Conservation (phyloP, 2,113 vertebrate species). For the Chlorodrepanis virens region DNA sequence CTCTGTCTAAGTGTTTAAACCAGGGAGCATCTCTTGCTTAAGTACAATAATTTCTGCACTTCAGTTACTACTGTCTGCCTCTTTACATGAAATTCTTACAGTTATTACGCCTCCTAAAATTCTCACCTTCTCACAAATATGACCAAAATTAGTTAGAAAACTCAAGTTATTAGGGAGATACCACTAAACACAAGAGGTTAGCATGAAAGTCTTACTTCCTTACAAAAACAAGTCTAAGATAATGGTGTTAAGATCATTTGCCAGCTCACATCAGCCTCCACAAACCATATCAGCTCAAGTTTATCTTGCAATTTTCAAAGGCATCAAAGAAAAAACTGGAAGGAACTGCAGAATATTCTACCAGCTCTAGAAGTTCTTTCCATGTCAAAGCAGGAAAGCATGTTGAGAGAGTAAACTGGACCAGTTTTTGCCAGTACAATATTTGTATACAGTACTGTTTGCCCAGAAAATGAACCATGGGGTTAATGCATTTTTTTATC, state of each 20-base stretch:
- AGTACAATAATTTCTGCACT: background rate
- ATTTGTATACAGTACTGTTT: background rate
- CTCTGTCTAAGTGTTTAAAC: background rate
- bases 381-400: background rate
- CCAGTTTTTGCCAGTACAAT: background rate
- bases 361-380: background rate
- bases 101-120: background rate
- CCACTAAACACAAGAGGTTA: background rate
- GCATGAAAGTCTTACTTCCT: background rate
- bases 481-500: background rate
- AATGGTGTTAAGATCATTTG: background rate
- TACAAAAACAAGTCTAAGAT: background rate
- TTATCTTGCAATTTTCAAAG: background rate
- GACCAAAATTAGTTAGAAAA: background rate
- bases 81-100: background rate
- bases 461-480: background rate
- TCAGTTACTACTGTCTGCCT: background rate
- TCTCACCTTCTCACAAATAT: background rate
- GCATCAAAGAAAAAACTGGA: background rate
- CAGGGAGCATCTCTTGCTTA: background rate
- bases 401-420: background rate
- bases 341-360: background rate
- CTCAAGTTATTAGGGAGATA: background rate
- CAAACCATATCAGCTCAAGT: background rate
- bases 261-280: background rate